Conservation (phyloP, 2,888 invertebrate genomes). For the Yponomeuta cagnagella region DNA sequence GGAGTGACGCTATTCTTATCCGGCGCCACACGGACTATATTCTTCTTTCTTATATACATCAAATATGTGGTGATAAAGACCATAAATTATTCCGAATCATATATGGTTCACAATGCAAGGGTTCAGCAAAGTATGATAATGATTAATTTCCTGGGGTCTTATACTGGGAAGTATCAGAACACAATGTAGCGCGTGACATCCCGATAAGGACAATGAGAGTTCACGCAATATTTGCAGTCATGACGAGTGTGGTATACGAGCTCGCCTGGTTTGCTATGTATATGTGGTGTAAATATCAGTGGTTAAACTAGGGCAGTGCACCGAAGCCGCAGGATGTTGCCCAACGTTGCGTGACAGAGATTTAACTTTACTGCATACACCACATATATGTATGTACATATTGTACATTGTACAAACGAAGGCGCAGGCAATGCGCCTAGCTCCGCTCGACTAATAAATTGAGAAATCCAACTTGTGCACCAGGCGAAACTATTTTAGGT, state of each 20-base stretch:
- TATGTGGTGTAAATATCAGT: conserved; percentile 5
- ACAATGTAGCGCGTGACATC: not conserved
- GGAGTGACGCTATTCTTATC: not conserved
- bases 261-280: not conserved
- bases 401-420: not conserved
- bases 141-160: not conserved
- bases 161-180: not conserved
- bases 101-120: not conserved
- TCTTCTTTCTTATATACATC: not conserved
- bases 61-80: not conserved
- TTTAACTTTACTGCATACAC: conserved; percentile 1
- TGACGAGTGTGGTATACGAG: not conserved
- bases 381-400: not conserved
- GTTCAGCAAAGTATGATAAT: not conserved
- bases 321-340: conserved; percentile 27
- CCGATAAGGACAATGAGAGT: not conserved
- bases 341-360: conserved; percentile 21
- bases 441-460: conserved; percentile 14
- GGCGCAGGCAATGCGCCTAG: conserved; percentile 11
- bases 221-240: not conserved
- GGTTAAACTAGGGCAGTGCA: conserved; percentile 37
- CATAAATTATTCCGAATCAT: not conserved
- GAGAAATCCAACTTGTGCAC: conserved; percentile 18
- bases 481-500: conserved; percentile 8
- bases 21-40: too few relatives aligned